phyloP scores from a whole-genome alignment of 2,888 invertebrate species.

The Oscheius sp. region DNA sequence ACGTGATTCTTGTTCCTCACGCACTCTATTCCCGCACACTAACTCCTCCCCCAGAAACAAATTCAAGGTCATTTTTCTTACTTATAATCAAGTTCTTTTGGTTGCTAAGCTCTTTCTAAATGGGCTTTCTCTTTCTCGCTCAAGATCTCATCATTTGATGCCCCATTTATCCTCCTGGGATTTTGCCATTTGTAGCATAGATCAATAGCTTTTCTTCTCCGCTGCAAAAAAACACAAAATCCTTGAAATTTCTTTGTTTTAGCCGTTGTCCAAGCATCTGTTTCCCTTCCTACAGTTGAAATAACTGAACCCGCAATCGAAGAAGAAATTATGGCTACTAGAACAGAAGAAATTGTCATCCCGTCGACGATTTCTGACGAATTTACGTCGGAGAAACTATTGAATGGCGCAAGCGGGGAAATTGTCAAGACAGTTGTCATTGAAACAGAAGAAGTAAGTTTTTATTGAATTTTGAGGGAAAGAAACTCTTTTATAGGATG shows the following conservation, averaged over 20 bases:
- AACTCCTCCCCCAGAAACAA: neutral
- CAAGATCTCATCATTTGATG: neutral
- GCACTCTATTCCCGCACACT: constrained; percentile 11
- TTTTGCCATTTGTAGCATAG: neutral
- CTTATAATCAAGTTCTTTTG: neutral
- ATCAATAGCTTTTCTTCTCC: too few species aligned
- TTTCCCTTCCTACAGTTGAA: constrained; percentile 5
- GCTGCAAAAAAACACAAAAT: neutral
- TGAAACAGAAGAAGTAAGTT: constrained; percentile 20
- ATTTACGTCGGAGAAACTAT: neutral
- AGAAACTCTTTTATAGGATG: constrained; percentile 3
- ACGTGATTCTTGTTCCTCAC: neutral
- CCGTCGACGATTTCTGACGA: constrained; percentile 10
- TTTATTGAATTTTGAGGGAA: neutral
- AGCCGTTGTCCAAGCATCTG: neutral
- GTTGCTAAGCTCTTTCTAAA: neutral
- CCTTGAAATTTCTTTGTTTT: neutral
- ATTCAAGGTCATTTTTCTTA: constrained; percentile 1
- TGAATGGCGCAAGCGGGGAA: constrained; percentile 8
- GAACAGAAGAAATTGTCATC: constrained; percentile 15
- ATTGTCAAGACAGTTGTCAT: neutral
- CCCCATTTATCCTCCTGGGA: neutral
- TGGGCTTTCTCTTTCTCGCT: neutral
- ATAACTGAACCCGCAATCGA: constrained; percentile 2
- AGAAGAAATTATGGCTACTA: neutral